Conservation (phyloP, 1,140 invertebrate genomes). For the Matsumurasca onukii region DNA sequence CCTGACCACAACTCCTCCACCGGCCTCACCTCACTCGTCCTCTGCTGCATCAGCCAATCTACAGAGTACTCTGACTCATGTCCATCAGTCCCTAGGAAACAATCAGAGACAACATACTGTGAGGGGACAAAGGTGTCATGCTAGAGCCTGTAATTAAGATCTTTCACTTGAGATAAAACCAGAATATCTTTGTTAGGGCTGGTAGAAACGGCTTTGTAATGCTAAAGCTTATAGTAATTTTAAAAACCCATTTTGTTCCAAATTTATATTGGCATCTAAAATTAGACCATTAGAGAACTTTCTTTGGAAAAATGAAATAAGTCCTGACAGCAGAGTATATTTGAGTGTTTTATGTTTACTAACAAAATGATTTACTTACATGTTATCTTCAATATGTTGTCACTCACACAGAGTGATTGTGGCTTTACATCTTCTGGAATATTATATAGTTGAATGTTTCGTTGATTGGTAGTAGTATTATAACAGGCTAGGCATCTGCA, state of each 20-base stretch:
- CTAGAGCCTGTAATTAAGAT: neutral
- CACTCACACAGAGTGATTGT: neutral
- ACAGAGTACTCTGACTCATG: constrained; percentile 26
- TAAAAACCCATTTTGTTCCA: neutral
- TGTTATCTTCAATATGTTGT: neutral
- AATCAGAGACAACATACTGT: no score
- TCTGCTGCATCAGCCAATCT: constrained; percentile 19
- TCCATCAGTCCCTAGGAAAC: constrained; percentile 36
- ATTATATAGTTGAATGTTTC: constrained; percentile 3
- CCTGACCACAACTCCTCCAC: constrained; percentile 3
- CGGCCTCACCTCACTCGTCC: neutral
- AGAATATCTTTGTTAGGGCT: neutral
- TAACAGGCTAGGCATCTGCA: neutral
- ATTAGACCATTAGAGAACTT: neutral
- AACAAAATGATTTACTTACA: neutral
- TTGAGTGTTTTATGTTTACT: neutral
- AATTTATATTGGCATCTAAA: neutral
- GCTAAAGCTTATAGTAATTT: neutral
- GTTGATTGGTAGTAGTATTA: constrained; percentile 13
- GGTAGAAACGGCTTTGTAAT: neutral
- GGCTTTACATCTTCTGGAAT: neutral
- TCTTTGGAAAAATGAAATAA: neutral
- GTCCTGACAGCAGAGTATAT: neutral
- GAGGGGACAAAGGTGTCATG: constrained; percentile 22
- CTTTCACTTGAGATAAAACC: neutral